Percentiles rank a stretch among this genome's conserved stretches.
Conservation (phyloP, 2,888 invertebrate genomes). For the Protophormia terraenovae region DNA sequence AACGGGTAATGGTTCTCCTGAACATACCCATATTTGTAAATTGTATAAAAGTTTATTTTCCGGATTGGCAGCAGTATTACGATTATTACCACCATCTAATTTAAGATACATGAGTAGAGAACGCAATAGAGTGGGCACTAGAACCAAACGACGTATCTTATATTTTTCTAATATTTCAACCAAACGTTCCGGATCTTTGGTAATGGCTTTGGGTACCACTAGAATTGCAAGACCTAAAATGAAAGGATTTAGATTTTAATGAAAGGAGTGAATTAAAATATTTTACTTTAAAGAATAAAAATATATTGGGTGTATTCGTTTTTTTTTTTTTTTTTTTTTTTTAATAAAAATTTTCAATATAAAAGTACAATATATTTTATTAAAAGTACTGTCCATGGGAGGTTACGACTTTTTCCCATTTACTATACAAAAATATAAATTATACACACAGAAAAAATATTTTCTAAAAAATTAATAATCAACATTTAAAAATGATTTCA, state of each 20-base stretch:
- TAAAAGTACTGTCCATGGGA: too few relatives aligned
- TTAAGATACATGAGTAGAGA: conserved; percentile 89
- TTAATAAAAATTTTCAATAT: too few relatives aligned
- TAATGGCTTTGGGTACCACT: conserved; percentile 87
- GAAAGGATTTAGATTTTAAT: neutral
- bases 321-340: too few relatives aligned
- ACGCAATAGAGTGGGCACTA: conserved; percentile 92
- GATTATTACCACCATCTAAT: conserved; percentile 79
- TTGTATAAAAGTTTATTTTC: conserved; percentile 82
- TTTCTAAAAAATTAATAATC: too few relatives aligned
- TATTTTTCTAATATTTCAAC: conserved; percentile 87
- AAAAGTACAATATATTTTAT: too few relatives aligned
- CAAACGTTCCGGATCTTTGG: conserved; percentile 90
- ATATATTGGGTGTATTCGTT: too few relatives aligned
- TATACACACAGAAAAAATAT: too few relatives aligned
- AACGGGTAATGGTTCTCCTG: conserved; percentile 90
- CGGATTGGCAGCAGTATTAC: conserved; percentile 52
- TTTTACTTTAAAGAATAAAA: too few relatives aligned
- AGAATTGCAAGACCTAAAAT: conserved; percentile 84
- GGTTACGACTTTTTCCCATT: too few relatives aligned
- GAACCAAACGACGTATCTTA: conserved; percentile 89
- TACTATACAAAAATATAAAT: too few relatives aligned
- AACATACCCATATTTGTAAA: conserved; percentile 91
- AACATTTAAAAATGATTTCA: too few relatives aligned
- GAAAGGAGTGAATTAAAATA: too few relatives aligned